These are phyloP conservation scores for Centropristis striata DNA, from an alignment of 2,113 vertebrate species.

Conservation along the genomic window DNA sequence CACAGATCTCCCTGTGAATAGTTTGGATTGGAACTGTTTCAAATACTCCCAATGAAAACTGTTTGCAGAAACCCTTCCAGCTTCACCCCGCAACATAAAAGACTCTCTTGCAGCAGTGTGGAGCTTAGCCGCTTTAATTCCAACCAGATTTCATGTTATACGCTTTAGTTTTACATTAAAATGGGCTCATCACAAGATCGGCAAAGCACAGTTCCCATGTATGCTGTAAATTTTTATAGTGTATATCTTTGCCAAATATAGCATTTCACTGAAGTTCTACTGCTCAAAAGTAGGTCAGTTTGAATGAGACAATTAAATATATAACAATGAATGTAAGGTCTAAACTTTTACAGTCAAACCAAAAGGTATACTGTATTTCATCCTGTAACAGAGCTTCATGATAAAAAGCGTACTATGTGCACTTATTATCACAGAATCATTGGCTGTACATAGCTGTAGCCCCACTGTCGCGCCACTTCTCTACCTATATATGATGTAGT, in stretches of 20 bases:
- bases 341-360: not conserved
- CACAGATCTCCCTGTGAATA: constrained; percentile 18
- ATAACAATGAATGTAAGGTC: not conserved
- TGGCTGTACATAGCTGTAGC: no score
- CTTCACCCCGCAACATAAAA: constrained; percentile 19
- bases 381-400: no score
- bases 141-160: constrained; percentile 21
- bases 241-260: not conserved
- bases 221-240: not conserved
- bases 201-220: not conserved
- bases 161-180: constrained; percentile 19
- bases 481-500: no score
- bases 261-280: not conserved
- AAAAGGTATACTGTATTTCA: no score
- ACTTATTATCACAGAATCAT: no score
- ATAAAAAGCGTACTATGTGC: no score
- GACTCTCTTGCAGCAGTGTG: constrained; percentile 1
- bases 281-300: not conserved
- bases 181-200: not conserved
- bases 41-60: constrained; percentile 30
- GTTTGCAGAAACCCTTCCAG: not conserved
- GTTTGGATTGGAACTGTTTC: constrained; percentile 20
- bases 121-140: constrained; percentile 13
- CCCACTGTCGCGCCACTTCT: no score
- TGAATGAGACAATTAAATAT: not conserved